A percentile compares a stretch with the other conserved stretches of the same genome.
These are phyloP conservation scores for Psilopogon haemacephalus DNA, from an alignment of 2,113 vertebrate genomes.

Conservation along the genomic window DNA sequence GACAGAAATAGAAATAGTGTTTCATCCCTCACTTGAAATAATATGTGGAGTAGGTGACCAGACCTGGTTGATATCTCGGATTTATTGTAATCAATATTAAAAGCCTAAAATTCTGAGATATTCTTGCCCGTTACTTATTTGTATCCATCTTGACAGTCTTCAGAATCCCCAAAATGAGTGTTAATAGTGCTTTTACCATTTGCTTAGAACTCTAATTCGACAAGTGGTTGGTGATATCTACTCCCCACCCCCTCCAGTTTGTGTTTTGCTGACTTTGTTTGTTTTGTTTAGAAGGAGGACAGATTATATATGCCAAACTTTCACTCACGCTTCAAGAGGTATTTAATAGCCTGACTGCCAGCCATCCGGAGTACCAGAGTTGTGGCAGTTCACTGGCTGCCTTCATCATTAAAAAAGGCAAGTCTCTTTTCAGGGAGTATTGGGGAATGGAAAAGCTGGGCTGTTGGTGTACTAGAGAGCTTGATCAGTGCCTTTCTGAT, in stretches of 20 bases:
- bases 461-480: neutral
- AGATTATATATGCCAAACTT: constrained; percentile 73
- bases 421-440: constrained; percentile 39
- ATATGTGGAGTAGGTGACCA: neutral
- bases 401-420: constrained; percentile 87
- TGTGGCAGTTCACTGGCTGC: constrained; percentile 87
- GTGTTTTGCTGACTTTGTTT: neutral
- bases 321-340: constrained; percentile 73
- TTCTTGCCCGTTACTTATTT: neutral
- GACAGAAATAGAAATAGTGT: neutral
- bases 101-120: neutral
- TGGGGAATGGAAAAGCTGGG: neutral
- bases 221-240: rapidly evolving
- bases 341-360: constrained; percentile 78
- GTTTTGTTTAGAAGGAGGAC: constrained; percentile 73
- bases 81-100: neutral
- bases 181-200: neutral
- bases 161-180: rapidly evolving
- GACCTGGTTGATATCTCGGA: neutral
- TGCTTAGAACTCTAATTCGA: neutral
- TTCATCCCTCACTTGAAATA: neutral
- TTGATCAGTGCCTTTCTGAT: neutral
- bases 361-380: constrained; percentile 75
- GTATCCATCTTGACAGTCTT: neutral
- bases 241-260: rapidly evolving